Evolutionary conservation across 2,797 vertebrate genomes (phyloP), one percentile per base, ranked within the genome.

Genomic region (Anabas testudineus): DNA sequence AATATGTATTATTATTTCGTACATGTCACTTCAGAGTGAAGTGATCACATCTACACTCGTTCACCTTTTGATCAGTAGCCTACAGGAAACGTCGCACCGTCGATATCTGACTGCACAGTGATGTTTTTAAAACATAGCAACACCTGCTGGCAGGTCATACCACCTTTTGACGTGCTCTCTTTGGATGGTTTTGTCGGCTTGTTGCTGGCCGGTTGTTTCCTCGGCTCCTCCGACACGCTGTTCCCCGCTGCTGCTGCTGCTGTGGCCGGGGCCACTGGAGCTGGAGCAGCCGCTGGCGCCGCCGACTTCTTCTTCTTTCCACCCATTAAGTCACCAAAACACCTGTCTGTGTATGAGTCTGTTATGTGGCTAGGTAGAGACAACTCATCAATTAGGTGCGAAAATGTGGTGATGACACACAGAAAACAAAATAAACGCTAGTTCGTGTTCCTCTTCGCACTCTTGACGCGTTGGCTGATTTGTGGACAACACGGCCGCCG

Each of bases 251-350:
- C 68, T 0, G 81, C 61, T 13, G 74, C 62, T 22, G 47, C 70
- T 18, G 52, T 41, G 10, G 54, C 73, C 28, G 81, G 24, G 2
- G 85, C 55, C 12, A 14, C 74, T 15, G 71, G 37, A 12, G 84
- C 74, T 15, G 71, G 37, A 12, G 84, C 9, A 1, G 72, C 54
- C 7, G 61, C 32, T 12, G 77, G 59, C 7, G 78, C 75, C 5
- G 83, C 75, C 5, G 87, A 65, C 77, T 92, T 95, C 86, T 95
- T 95, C 79, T 95, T 95, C 80, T 95, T 95, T 1, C 94, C 94
- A 2, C 94, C 94, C 94, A 95, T 95, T 18, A 14, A 28, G 3
- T 52, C 28, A 36, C 46, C 7, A 21, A 41, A 63, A 19, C 7
- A n/a, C 30, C 34, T 2, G 22, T 7, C 57, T 13, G 37, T n/a